These are phyloP conservation scores for Camponotus fellah DNA, from an alignment of 2,888 invertebrate genomes.

Conservation along the genomic window DNA sequence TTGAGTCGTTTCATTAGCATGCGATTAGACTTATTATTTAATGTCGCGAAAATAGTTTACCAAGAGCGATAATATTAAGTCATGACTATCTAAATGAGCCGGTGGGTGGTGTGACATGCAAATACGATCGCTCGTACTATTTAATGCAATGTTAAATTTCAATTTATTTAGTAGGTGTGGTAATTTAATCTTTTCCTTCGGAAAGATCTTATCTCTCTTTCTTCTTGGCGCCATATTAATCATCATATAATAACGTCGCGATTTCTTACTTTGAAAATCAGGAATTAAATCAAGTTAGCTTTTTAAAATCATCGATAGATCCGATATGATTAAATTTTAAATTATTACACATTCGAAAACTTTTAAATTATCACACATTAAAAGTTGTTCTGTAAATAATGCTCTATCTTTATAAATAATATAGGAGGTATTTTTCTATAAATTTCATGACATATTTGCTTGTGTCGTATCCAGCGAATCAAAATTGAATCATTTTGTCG, in stretches of 20 bases:
- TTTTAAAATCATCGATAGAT: not conserved
- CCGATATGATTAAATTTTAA: not conserved
- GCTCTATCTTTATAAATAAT: not conserved
- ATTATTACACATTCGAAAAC: not conserved
- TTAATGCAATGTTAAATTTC: constrained; percentile 35
- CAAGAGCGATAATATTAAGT: constrained; percentile 30
- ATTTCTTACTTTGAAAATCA: not conserved
- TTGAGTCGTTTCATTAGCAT: constrained; percentile 11
- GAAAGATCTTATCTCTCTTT: constrained; percentile 29
- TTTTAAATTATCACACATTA: not conserved
- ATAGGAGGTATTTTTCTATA: not conserved
- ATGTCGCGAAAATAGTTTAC: constrained; percentile 16
- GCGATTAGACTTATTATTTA: constrained; percentile 31
- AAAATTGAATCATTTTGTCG: constrained; percentile 10
- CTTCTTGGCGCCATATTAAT: constrained; percentile 24
- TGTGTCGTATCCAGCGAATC: not conserved
- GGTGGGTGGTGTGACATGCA: constrained; percentile 6
- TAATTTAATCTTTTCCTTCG: constrained; percentile 44
- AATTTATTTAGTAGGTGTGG: constrained; percentile 42
- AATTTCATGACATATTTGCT: not conserved
- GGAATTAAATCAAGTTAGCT: not conserved
- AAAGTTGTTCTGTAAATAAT: not conserved
- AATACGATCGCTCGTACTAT: constrained; percentile 28
- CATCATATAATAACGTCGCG: constrained; percentile 15
- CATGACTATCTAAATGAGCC: constrained; percentile 19